Base-by-base conservation (phyloP, 1,140 invertebrate species). In the Drosophila sp. region DNA sequence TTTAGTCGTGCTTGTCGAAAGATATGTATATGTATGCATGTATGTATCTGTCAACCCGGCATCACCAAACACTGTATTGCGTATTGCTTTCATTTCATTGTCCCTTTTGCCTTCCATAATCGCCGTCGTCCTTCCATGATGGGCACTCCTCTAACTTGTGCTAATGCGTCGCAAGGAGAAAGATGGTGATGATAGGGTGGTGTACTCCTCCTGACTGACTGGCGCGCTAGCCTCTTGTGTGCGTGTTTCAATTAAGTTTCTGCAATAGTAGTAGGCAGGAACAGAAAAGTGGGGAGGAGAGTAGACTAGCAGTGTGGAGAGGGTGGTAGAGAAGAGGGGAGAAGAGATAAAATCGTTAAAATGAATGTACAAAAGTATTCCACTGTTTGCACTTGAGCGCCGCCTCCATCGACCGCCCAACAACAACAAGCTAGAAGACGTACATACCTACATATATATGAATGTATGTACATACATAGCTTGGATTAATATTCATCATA, bases 91-190 rank as follows among this genome's bases (percentile, higher is more conserved):
- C 44, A 47, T 47, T 47, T 35, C 10, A 47, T 23, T 47, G 23
- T 50, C 23, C 44, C 4, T 50, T 50, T 50, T 50, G 23, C 44
- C 23, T 50, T 50, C 23, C 44, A 50, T 50, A 50, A 50, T 50
- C 23, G 8, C 27, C 44, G 1, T 50, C 17, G 44, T 17, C 6
- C 44, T 25, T 27, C 25, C 25, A 27, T 50, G 25, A 50, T 30
- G 55, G 80, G 66, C 76, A 79, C 80, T 79, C 80, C 80, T 72
- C 58, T 72, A 70, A 73, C 84, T 79, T 68, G 72, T 62, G 60
- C 58, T 79, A 83, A 66, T 82, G 71, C 50, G 30, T 30, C 30
- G 40, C 11, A 50, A 50, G 25, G 44, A 38, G 35, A 38, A 38
- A 38, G 35, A 38, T 11, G 7, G 33, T 35, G 33, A 47, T 47